These are phyloP conservation scores for Martes martes DNA, from an alignment of 2,113 vertebrate species.

Conservation along the genomic window DNA sequence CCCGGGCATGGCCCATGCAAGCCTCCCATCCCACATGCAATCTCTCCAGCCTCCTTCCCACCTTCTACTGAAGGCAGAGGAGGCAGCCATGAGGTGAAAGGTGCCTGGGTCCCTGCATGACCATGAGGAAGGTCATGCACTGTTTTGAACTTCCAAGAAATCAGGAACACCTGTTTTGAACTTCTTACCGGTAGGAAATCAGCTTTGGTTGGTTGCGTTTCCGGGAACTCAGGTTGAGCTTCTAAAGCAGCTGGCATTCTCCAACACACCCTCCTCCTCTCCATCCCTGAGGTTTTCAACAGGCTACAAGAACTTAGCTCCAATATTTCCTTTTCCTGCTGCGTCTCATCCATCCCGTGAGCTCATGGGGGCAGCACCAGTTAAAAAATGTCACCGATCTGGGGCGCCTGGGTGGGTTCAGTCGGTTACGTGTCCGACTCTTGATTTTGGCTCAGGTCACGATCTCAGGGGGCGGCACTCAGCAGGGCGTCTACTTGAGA, in stretches of 20 bases:
- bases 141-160: neutral
- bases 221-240: neutral
- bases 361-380: neutral
- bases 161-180: neutral
- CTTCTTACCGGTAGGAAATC: neutral
- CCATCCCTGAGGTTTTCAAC: neutral
- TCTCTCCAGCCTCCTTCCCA: neutral
- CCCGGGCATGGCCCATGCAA: neutral
- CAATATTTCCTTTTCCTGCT: neutral
- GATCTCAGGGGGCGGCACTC: neutral
- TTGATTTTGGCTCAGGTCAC: neutral
- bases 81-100: too few species aligned
- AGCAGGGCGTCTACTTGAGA: neutral
- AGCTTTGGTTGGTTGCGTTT: neutral
- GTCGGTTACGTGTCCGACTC: neutral
- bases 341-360: neutral
- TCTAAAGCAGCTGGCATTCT: neutral
- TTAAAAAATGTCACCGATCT: neutral
- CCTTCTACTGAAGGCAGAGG: neutral
- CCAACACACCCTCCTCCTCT: neutral
- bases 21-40: neutral
- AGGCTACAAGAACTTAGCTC: neutral
- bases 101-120: neutral
- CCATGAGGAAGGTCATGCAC: neutral
- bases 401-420: neutral